Evolutionary conservation across 2,888 invertebrate species (phyloP).

Genomic region (Cheilosia scutellata): DNA sequence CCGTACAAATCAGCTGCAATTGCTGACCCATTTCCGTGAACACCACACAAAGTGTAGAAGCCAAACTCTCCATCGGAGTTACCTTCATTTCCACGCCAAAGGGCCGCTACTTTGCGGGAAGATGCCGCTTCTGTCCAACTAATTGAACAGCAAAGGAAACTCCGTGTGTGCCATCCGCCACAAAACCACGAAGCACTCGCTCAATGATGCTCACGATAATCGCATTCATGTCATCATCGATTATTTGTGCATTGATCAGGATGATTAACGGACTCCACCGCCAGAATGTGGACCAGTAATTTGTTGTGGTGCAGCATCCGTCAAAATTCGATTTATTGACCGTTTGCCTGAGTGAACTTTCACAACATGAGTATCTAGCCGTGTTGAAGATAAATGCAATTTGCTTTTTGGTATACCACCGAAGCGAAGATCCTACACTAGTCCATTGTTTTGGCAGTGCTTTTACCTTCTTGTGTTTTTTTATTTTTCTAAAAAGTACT

Average conservation of each 20-base stretch:
- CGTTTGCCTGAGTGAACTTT: slow-evolving; percentile 50
- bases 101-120: slow-evolving; percentile 25
- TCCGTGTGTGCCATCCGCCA: neutral
- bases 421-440: slow-evolving; percentile 25
- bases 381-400: slow-evolving; percentile 45
- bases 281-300: slow-evolving; percentile 53
- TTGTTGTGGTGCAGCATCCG: slow-evolving; percentile 50
- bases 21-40: slow-evolving; percentile 40
- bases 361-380: slow-evolving; percentile 45
- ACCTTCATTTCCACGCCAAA: slow-evolving; percentile 18
- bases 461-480: slow-evolving; percentile 26
- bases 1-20: neutral
- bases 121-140: slow-evolving; percentile 30
- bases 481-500: slow-evolving; percentile 31
- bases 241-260: slow-evolving; percentile 52
- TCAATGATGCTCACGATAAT: slow-evolving; percentile 39
- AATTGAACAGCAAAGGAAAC: slow-evolving; percentile 7
- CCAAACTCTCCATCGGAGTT: neutral
- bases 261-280: slow-evolving; percentile 38
- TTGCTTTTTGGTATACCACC: slow-evolving; percentile 16
- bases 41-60: slow-evolving; percentile 9
- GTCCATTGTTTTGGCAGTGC: slow-evolving; percentile 46
- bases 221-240: slow-evolving; percentile 57
- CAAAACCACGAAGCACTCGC: slow-evolving; percentile 21
- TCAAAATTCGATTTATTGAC: slow-evolving; percentile 66